These are phyloP conservation scores for Aegithalos caudatus DNA, from an alignment of 2,113 vertebrate species.

Conservation along the genomic window DNA sequence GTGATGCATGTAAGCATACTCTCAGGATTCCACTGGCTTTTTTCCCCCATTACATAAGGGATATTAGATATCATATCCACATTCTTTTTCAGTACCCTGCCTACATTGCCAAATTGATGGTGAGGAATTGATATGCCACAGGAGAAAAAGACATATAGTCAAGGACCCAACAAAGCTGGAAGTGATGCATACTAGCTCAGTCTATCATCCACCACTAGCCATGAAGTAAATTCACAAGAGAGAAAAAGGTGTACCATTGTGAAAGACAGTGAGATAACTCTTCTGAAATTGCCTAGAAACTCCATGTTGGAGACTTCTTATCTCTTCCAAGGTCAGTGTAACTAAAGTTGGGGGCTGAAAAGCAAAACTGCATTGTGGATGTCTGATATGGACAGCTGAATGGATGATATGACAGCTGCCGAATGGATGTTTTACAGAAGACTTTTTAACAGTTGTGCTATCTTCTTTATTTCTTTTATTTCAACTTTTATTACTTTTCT, in stretches of 20 bases:
- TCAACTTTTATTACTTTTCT: background rate
- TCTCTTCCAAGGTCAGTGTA: background rate
- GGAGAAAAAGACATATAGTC: background rate
- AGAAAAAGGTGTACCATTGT: background rate
- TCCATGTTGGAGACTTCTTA: background rate
- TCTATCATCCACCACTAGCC: background rate
- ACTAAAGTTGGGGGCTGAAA: background rate
- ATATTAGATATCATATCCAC: background rate
- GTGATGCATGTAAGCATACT: background rate
- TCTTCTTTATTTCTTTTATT: background rate
- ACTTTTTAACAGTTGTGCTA: background rate
- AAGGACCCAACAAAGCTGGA: background rate
- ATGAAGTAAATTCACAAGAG: background rate
- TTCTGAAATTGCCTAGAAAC: background rate
- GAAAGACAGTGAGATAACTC: background rate
- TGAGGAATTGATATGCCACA: background rate
- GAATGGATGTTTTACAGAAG: background rate
- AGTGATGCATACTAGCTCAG: accelerated
- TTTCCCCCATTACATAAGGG: background rate
- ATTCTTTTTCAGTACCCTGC: background rate
- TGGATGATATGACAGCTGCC: background rate
- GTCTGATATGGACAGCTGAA: too few species aligned
- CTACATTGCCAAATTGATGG: background rate
- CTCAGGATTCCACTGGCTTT: background rate
- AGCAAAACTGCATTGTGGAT: background rate